Evolutionary conservation across 2,888 invertebrate species (phyloP).

Genomic region (Clistopyga incitator): DNA sequence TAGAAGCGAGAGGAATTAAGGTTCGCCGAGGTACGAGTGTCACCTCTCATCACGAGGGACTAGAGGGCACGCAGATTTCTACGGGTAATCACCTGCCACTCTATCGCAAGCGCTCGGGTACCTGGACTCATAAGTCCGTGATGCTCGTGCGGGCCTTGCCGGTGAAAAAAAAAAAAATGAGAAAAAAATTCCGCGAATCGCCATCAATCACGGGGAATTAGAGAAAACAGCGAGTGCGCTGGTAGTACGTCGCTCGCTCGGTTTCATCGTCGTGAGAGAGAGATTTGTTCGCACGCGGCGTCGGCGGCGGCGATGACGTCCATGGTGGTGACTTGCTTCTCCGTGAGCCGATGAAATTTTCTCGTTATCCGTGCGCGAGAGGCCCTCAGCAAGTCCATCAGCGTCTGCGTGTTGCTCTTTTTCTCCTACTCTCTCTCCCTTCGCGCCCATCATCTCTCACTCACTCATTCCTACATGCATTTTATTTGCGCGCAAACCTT

Average conservation of each 20-base stretch:
- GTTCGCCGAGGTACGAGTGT: conserved; percentile 39
- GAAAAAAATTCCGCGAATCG: conserved; percentile 76
- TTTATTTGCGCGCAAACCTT: conserved; percentile 55
- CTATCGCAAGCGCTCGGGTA: conserved; percentile 59
- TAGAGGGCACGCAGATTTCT: conserved; percentile 65
- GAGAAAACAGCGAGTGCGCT: conserved; percentile 73
- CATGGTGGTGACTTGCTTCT: conserved; percentile 67
- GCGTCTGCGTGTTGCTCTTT: conserved; percentile 48
- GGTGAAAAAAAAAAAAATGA: conserved; percentile 71
- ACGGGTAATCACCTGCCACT: conserved; percentile 77
- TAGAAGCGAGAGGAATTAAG: conserved; percentile 21
- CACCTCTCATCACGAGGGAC: conserved; percentile 44
- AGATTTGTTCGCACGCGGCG: conserved; percentile 64
- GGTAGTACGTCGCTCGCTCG: conserved; percentile 48
- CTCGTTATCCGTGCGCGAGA: conserved; percentile 71
- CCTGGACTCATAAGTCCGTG: conserved; percentile 31
- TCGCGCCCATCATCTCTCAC: conserved; percentile 40
- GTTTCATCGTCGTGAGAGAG: conserved; percentile 65
- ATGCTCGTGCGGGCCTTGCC: conserved; percentile 28
- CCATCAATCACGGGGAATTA: conserved; percentile 80
- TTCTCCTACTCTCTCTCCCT: conserved; percentile 5
- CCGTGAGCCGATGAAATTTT: conserved; percentile 68
- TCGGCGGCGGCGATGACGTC: conserved; percentile 64
- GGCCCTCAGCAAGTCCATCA: conserved; percentile 66
- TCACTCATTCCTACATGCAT: conserved; percentile 44